Conservation (phyloP, 2,113 vertebrate genomes). For the Burhinus bistriatus region DNA sequence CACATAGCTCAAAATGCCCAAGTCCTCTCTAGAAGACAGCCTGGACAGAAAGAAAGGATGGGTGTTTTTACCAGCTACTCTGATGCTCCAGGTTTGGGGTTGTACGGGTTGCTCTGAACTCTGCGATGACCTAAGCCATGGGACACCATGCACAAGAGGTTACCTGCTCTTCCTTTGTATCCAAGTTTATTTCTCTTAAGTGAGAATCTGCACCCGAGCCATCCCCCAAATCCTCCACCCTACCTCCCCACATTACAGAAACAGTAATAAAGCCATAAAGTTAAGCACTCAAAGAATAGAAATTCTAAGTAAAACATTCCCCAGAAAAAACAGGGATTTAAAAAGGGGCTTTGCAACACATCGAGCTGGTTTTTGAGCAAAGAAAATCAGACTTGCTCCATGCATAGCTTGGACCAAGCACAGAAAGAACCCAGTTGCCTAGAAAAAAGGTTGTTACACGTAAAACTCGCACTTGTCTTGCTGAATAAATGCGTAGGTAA, state of each 20-base stretch:
- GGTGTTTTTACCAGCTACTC: neutral
- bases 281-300: neutral
- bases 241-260: neutral
- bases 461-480: neutral
- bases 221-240: neutral
- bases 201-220: neutral
- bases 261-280: neutral
- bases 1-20: neutral
- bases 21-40: neutral
- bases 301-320: neutral
- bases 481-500: neutral
- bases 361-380: neutral
- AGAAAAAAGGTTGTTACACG: neutral
- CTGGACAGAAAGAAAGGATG: neutral
- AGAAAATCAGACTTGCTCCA: neutral
- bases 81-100: neutral
- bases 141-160: neutral
- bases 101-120: neutral
- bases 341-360: neutral
- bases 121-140: neutral
- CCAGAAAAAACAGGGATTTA: neutral
- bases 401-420: neutral
- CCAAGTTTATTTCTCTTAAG: too few relatives aligned
- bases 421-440: neutral
- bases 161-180: neutral